These are phyloP conservation scores for Sinocyclocheilus maitianheensis DNA, from an alignment of 2,113 vertebrate genomes.

Conservation along the genomic window DNA sequence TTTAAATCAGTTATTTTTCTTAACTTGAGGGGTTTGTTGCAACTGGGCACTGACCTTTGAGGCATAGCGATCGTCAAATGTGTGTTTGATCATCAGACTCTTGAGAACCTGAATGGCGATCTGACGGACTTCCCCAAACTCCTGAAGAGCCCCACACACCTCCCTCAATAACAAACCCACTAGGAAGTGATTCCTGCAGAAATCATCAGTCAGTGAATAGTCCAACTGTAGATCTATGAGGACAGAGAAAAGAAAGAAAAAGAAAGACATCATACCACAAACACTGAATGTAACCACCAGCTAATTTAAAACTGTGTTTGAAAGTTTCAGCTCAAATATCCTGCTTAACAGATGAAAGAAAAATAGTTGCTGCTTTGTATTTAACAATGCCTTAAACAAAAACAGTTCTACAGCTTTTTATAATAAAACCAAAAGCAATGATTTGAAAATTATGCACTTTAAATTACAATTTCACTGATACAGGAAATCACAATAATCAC, in stretches of 20 bases:
- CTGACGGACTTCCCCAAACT: constrained; percentile 87
- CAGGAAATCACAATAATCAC: neutral
- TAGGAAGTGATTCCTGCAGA: constrained; percentile 96
- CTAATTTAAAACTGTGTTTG: neutral
- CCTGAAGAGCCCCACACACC: constrained; percentile 89
- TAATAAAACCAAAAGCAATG: neutral
- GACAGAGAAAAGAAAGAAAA: neutral
- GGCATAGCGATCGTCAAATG: constrained; percentile 90
- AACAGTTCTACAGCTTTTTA: neutral
- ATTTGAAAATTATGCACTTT: neutral
- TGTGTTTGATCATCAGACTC: constrained; percentile 94
- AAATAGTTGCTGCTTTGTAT: neutral
- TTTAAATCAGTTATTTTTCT: neutral
- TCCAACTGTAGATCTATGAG: constrained; percentile 91
- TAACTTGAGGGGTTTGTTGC: neutral
- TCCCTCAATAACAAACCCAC: constrained; percentile 92
- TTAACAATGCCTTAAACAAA: neutral
- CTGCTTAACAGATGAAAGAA: neutral
- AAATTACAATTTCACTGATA: neutral
- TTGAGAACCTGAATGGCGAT: constrained; percentile 92
- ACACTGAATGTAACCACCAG: neutral
- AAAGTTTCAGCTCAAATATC: neutral
- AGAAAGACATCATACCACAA: neutral
- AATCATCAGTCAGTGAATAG: constrained; percentile 94
- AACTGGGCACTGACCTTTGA: constrained; percentile 78